These are phyloP conservation scores for Scrobipalpa costella DNA, from an alignment of 2,888 invertebrate species.

Conservation along the genomic window DNA sequence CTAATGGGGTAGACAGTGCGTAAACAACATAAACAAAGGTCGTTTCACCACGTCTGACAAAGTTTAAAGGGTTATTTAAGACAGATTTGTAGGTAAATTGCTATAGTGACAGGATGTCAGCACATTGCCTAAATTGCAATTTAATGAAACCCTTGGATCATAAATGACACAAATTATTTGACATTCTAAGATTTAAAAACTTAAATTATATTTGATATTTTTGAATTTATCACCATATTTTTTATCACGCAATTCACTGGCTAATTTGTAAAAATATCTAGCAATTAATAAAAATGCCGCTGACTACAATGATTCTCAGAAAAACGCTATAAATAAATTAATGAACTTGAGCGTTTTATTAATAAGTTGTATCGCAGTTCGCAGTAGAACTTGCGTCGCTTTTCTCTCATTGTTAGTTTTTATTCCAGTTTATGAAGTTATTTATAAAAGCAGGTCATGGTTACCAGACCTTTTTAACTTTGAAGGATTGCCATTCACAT, in stretches of 20 bases:
- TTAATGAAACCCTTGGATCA: too few relatives aligned
- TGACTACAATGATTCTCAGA: background rate
- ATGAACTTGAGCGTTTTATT: conserved; percentile 5
- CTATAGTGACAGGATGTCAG: too few relatives aligned
- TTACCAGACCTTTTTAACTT: background rate
- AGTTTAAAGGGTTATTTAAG: too few relatives aligned
- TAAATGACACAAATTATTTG: too few relatives aligned
- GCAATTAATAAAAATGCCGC: background rate
- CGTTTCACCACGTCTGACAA: too few relatives aligned
- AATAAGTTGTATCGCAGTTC: background rate
- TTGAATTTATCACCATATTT: background rate
- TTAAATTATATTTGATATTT: too few relatives aligned
- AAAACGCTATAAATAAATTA: background rate
- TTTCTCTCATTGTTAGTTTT: conserved; percentile 5
- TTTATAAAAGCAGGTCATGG: conserved; percentile 12
- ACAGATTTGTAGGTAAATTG: too few relatives aligned
- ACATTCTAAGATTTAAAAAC: too few relatives aligned
- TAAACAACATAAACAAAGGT: too few relatives aligned
- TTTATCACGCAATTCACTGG: background rate
- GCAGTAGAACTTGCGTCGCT: background rate
- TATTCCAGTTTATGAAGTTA: background rate
- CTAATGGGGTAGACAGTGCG: too few relatives aligned
- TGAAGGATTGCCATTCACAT: conserved; percentile 1
- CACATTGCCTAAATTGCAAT: too few relatives aligned
- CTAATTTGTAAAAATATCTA: too few relatives aligned